Conservation (phyloP, 1,140 invertebrate genomes). For the Plodia interpunctella region DNA sequence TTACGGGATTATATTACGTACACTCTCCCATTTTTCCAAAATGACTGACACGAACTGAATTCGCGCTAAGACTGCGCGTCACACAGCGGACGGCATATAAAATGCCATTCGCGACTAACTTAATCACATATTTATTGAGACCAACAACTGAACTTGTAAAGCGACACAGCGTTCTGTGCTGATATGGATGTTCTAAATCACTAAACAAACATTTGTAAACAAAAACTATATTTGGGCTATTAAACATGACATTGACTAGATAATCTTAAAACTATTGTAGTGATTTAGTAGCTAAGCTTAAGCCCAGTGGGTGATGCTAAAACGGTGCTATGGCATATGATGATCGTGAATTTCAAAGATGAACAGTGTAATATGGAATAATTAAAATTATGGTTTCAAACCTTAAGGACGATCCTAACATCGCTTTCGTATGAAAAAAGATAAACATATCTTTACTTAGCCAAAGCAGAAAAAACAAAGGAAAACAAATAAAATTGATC, state of each 20-base stretch:
- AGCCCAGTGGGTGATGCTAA: neutral
- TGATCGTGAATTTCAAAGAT: no score
- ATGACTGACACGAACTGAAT: no score
- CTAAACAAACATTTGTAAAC: slow-evolving; percentile 35
- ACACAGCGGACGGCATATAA: neutral
- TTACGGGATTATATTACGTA: no score
- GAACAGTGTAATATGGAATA: neutral
- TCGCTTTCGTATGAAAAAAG: no score
- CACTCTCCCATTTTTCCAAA: no score
- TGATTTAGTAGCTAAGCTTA: neutral
- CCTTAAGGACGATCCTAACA: no score
- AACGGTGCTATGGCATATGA: neutral
- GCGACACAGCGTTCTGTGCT: slow-evolving; percentile 37
- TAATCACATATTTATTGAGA: slow-evolving; percentile 18
- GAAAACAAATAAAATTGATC: no score
- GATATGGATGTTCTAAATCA: slow-evolving; percentile 27
- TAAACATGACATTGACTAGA: slow-evolving; percentile 15
- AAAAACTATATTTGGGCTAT: slow-evolving; percentile 35
- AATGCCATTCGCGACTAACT: neutral
- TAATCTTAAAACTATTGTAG: slow-evolving; percentile 4
- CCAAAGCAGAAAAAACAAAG: no score
- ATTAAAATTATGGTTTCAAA: neutral
- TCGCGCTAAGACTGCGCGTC: no score
- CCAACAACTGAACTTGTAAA: slow-evolving; percentile 35
- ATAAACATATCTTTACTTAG: no score